A percentile compares a stretch with the other conserved stretches of the same genome.
Conservation (phyloP, 2,888 invertebrate species). For the Elegia similella region DNA sequence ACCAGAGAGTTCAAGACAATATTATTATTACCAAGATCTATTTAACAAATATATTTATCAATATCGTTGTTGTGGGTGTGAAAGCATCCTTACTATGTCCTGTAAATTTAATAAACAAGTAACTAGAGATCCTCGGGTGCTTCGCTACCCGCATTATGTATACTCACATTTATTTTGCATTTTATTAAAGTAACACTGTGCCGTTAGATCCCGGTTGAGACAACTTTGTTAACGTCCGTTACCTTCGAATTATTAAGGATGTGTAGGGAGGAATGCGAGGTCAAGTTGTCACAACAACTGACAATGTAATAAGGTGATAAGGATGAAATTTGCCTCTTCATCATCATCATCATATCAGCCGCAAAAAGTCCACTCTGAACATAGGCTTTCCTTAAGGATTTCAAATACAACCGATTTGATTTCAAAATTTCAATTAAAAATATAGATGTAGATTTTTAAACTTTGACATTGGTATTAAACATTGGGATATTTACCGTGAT, state of each 20-base stretch:
- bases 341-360: no score
- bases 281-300: not conserved
- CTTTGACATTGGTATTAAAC: no score
- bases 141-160: not conserved
- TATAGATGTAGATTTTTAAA: no score
- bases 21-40: no score
- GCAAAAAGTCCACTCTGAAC: no score
- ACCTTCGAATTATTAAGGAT: constrained; percentile 11
- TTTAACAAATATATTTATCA: no score
- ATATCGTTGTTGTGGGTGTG: not conserved
- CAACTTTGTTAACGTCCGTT: not conserved
- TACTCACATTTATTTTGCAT: constrained; percentile 15
- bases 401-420: no score
- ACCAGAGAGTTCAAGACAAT: no score
- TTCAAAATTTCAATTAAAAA: no score
- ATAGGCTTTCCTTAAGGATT: no score
- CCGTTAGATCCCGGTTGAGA: constrained; percentile 9
- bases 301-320: not conserved
- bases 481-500: no score
- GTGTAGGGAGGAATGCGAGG: not conserved
- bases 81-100: not conserved
- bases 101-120: not conserved
- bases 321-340: no score
- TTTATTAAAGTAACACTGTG: constrained; percentile 11
- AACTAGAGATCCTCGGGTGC: not conserved